Evolutionary conservation across 1,140 invertebrate species (phyloP), one percentile per base, ranked within the genome.

Genomic region (Phenacoccus solenopsis): DNA sequence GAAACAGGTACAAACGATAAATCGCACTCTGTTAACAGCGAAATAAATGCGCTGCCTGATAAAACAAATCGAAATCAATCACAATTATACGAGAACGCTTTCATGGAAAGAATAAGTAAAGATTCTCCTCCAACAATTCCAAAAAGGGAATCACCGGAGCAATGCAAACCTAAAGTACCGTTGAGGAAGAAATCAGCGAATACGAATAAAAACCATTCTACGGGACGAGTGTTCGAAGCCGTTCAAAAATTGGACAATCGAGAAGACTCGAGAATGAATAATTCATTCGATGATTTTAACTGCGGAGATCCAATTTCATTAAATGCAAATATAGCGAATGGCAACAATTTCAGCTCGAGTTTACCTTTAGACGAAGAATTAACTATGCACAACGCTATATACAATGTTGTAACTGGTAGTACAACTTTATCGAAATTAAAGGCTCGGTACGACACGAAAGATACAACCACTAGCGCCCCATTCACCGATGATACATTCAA

Each of bases 291-390:
- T 16, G 38, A 49, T 49, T 49, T 3, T 16, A n/a, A 49, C 3
- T 16, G 20, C 16, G 38, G 20, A 32, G 30, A 32, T 32, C 30
- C 5, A 3, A 49, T 49, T 4, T n/a, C 38, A 2, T 16, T 16
- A 9, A 49, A 49, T 49, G 38, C 20, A 16, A 49, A 10, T 2
- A 3, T 49, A 49, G 20, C 38, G 2, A 49, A 10, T 2, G 20
- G 20, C 16, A 49, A 49, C 59, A 27, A 9, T 16, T 64, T 64
- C 59, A 64, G 9, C 4, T 67, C 83, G 0, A 86, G 87, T 5
- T 74, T 90, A 68, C 88, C 88, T 0, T 81, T 90, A 77, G 88
- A 90, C 74, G 88, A 90, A 79, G 88, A 90, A 77, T 76, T 90
- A 70, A 89, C 88, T 2, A 89, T 89, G 80, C 82, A 83, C 71